Base-by-base conservation (phyloP, 2,888 invertebrate species). In the Asteroscopus sphinx region DNA sequence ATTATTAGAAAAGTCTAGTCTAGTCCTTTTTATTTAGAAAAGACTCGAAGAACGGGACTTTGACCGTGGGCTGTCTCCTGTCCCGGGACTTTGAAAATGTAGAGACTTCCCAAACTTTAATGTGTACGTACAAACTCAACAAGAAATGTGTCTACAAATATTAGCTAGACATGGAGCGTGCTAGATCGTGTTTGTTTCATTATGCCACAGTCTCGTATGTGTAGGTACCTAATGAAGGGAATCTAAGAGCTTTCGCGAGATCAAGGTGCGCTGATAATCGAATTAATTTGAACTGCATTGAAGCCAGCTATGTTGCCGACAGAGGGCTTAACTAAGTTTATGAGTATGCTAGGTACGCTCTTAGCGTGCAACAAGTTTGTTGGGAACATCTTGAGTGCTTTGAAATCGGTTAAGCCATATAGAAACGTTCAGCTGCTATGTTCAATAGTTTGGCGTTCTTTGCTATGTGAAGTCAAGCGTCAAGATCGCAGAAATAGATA, bases 251-350 rank as follows among this genome's bases (percentile, higher is more conserved):
- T 86, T 86, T 84, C 87, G 85, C 73, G 79, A 87, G 86, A 91
- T 91, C 88, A 88, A 92, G 93, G 93, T 93, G 93, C 88, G 82
- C 86, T 88, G 89, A 89, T 93, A 93, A 94, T 93, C 87, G 88
- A 93, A 93, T 93, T 92, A 94, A 92, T 92, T 87, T 87, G 87
- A 82, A 87, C 89, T 85, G 87, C 88, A 87, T 78, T 83, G 87
- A 83, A 89, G 89, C 88, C 87, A 81, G 85, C 89, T 82, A 85
- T 87, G 88, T 88, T 85, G 82, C 90, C 87, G 88, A 88, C 87
- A 83, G 87, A 87, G 85, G 85, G 86, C 82, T 86, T 92, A 93
- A 93, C 93, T 92, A 87, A 92, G 92, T 93, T 93, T 92, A 92
- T 89, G 90, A 91, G 81, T 90, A 93, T 90, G 91, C 86, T 85